Evolutionary conservation across 2,113 vertebrate species (phyloP).

Genomic region (Carassius gibelio): DNA sequence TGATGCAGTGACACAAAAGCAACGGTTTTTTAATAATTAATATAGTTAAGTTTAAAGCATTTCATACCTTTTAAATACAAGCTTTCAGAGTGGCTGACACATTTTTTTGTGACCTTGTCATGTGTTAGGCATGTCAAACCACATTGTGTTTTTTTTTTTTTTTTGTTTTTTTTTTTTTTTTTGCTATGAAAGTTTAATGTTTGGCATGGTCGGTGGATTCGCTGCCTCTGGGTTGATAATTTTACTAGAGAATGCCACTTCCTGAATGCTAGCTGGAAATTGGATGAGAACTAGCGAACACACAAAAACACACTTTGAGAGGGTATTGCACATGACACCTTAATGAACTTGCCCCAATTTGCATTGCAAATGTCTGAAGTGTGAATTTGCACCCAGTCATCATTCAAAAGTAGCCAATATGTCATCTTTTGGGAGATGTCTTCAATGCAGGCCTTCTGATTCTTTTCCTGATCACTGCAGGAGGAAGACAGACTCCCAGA

Average conservation of each 20-base stretch:
- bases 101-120: neutral
- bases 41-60: neutral
- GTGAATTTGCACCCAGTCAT: neutral
- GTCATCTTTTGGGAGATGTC: neutral
- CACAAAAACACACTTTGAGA: neutral
- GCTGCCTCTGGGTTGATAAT: neutral
- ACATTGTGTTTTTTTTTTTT: neutral
- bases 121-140: neutral
- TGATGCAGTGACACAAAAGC: neutral
- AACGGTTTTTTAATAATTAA: neutral
- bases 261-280: constrained; percentile 43
- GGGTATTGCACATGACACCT: constrained; percentile 6
- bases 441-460: neutral
- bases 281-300: neutral
- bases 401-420: constrained; percentile 6
- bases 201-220: neutral
- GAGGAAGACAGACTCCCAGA: constrained; percentile 56
- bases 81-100: neutral
- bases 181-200: neutral
- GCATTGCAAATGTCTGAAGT: constrained; percentile 28
- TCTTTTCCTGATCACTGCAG: constrained; percentile 36
- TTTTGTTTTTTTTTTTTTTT: neutral
- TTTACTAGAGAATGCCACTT: constrained; percentile 12
- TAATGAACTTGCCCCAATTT: constrained; percentile 6
- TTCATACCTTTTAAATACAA: neutral